Conservation (phyloP, 1,140 invertebrate genomes). For the Scaptomyza pallida region DNA sequence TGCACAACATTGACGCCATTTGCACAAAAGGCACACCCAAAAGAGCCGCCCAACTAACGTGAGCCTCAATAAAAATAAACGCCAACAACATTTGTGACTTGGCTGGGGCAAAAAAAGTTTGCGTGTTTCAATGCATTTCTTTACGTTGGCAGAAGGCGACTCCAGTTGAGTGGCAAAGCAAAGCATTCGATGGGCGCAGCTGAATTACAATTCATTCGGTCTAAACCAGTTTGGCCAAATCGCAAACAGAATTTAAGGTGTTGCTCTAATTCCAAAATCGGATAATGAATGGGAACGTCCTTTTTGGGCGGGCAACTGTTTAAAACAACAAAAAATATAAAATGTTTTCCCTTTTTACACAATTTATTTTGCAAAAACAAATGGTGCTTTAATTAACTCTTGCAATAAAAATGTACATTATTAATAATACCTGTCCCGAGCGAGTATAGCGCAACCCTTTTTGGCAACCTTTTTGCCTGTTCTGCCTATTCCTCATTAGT, state of each 20-base stretch:
- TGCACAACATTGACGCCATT: slow-evolving; percentile 72
- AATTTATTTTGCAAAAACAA: neutral
- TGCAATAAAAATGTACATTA: slow-evolving; percentile 2
- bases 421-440: neutral
- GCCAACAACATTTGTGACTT: slow-evolving; percentile 46
- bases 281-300: neutral
- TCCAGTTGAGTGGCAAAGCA: slow-evolving; percentile 1
- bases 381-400: neutral
- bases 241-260: slow-evolving; percentile 9
- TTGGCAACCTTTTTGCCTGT: neutral
- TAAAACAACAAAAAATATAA: too few species aligned
- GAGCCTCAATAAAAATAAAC: slow-evolving; percentile 44
- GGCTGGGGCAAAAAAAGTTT: slow-evolving; percentile 34
- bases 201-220: slow-evolving; percentile 45
- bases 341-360: neutral
- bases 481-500: neutral
- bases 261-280: slow-evolving; percentile 37
- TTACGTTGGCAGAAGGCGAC: neutral
- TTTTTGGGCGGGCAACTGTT: neutral
- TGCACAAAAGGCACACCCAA: slow-evolving; percentile 33
- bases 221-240: neutral
- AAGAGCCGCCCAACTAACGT: slow-evolving; percentile 20
- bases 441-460: neutral
- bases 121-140: slow-evolving; percentile 53
- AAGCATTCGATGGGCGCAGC: slow-evolving; percentile 30